Evolutionary conservation across 2,888 invertebrate species (phyloP).

Genomic region (Pharmacophagus antenor): DNA sequence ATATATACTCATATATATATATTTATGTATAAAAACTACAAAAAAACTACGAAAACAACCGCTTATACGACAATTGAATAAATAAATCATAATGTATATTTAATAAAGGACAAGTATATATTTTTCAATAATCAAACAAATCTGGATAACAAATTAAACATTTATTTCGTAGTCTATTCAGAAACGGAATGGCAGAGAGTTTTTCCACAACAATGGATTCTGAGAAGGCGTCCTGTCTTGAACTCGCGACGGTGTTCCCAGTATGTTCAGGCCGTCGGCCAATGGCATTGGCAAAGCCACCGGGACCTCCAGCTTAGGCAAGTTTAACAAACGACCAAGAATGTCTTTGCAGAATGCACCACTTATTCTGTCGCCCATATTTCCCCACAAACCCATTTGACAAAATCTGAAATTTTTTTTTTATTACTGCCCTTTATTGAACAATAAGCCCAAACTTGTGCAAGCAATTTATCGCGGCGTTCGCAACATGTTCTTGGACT

Average conservation of each 20-base stretch:
- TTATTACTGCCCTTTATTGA: no score
- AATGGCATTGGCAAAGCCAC: conserved; percentile 25
- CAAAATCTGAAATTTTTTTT: conserved; percentile 75
- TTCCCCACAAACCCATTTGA: conserved; percentile 86
- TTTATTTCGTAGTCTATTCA: conserved; percentile 13
- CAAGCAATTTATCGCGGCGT: not conserved
- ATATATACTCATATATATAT: no score
- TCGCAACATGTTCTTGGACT: not conserved
- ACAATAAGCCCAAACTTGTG: not conserved
- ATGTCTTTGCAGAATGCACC: conserved; percentile 76
- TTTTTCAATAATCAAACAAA: not conserved
- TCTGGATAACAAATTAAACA: not conserved
- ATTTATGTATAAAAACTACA: no score
- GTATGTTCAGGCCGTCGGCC: conserved; percentile 10
- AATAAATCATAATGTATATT: no score
- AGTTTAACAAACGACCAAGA: conserved; percentile 53
- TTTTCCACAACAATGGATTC: conserved; percentile 18
- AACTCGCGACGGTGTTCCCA: not conserved
- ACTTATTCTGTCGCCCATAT: conserved; percentile 79
- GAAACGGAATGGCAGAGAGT: conserved; percentile 26
- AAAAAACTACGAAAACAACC: no score
- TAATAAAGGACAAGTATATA: not conserved
- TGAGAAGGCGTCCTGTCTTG: conserved; percentile 10
- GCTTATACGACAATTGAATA: no score
- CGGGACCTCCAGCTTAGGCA: conserved; percentile 43